Evolutionary conservation across 1,140 invertebrate genomes (phyloP), one percentile per base, ranked within the genome.

Genomic region (Drosophila kohkoa): DNA sequence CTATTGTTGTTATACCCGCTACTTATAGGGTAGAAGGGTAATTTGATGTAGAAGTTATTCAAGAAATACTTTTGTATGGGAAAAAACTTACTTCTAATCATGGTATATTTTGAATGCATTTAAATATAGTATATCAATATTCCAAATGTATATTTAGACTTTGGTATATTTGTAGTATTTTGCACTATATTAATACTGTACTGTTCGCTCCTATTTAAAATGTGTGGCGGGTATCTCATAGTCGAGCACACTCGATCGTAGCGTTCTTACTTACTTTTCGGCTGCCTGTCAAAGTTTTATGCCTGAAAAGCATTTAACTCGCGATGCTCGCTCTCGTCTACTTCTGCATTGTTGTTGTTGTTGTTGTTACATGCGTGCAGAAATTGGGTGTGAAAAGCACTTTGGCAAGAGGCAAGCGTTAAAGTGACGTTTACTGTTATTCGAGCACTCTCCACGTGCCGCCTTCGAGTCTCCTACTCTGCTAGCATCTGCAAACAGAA

Each of bases 381-480:
- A 76, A 81, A 88, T 88, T 88, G 83, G 81, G 85, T 89, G 83
- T 78, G 83, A 88, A 88, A 87, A 88, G 83, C 77, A 89, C 77
- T 79, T 81, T 83, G 73, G 75, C 79, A 32, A 67, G 63, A 77
- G 63, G 72, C 49, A 74, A 77, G 63, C 55, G 73, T 60, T 77
- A 83, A 88, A 87, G 85, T 83, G 83, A 87, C 83, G 83, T 83
- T 88, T 83, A 88, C 73, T 88, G 83, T 88, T 78, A 63, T 75
- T 66, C 62, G 81, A 79, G 72, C 58, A 67, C 75, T 67, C 75
- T 67, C 43, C 60, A 59, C 71, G 71, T 60, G 64, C 35, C 45
- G 25, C 16, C 54, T 51, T n/a, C 65, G 13, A 41, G 16, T 25
- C 16, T 35, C 7, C 30, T 32, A 5, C 43, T 25, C 49, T 20